phyloP scores from a whole-genome alignment of 2,113 vertebrate species.

The Setophaga petechia region DNA sequence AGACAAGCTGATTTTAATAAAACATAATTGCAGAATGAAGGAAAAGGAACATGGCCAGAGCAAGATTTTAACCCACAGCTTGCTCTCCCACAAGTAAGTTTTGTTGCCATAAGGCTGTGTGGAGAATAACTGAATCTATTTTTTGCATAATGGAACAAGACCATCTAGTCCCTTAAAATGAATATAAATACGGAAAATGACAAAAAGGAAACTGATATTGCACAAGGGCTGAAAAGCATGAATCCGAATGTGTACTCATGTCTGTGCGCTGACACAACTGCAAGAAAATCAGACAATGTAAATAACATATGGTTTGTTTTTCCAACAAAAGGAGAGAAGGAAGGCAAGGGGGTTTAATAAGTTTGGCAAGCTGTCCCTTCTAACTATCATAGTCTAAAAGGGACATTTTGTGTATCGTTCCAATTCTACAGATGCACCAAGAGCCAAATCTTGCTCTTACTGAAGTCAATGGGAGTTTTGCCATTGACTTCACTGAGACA shows the following conservation, averaged over 20 bases:
- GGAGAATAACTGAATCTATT: neutral
- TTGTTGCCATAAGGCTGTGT: conserved; percentile 4
- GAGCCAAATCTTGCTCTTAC: conserved; percentile 32
- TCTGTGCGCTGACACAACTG: conserved; percentile 10
- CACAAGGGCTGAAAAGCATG: conserved; percentile 23
- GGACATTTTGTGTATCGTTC: conserved; percentile 52
- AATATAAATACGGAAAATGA: conserved; percentile 19
- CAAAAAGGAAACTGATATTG: conserved; percentile 52
- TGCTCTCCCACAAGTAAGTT: conserved; percentile 25
- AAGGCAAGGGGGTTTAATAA: conserved; percentile 43
- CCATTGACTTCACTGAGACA: neutral
- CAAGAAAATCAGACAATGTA: conserved; percentile 56
- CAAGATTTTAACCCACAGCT: conserved; percentile 46
- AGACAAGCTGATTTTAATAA: conserved; percentile 64
- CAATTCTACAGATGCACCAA: neutral
- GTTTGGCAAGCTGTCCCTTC: conserved; percentile 55
- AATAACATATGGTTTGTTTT: conserved; percentile 67
- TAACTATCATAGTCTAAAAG: neutral
- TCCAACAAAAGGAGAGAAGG: conserved; percentile 38
- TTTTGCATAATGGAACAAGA: neutral
- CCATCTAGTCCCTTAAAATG: conserved; percentile 43
- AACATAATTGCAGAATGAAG: conserved; percentile 38
- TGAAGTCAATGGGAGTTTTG: conserved; percentile 39
- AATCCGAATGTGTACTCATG: neutral
- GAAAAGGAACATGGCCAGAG: conserved; percentile 17